phyloP scores from a whole-genome alignment of 2,888 invertebrate species.

The Oegoconia quadripuncta region DNA sequence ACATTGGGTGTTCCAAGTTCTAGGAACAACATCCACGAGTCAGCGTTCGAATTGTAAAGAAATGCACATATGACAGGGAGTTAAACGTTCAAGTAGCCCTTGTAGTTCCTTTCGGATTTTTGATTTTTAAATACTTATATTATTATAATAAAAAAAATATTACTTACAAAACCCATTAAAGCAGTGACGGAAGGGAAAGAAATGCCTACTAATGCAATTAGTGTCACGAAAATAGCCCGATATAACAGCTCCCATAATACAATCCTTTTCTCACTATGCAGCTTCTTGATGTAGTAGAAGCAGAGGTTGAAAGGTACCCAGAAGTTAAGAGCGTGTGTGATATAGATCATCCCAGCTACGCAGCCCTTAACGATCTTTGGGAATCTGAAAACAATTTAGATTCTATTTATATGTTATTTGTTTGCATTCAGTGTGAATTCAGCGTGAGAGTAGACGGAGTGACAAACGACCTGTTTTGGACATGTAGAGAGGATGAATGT shows the following conservation, averaged over 20 bases:
- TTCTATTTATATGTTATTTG: too few relatives aligned
- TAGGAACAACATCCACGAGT: too few relatives aligned
- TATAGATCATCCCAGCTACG: conserved; percentile 53
- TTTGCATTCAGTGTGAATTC: too few relatives aligned
- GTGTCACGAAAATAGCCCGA: conserved; percentile 36
- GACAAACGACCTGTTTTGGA: too few relatives aligned
- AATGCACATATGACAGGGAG: too few relatives aligned
- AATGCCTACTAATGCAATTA: conserved; percentile 38
- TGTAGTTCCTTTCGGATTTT: too few relatives aligned
- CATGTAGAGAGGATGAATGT: too few relatives aligned
- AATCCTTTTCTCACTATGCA: conserved; percentile 17
- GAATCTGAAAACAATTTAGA: conserved; percentile 31
- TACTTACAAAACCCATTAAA: conserved; percentile 66
- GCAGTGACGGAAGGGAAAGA: conserved; percentile 50
- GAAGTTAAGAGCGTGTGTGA: conserved; percentile 59
- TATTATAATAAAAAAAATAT: too few relatives aligned
- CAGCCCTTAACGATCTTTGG: conserved; percentile 46
- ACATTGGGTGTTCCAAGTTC: too few relatives aligned
- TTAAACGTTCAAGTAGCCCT: too few relatives aligned
- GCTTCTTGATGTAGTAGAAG: conserved; percentile 44
- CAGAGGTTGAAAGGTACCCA: conserved; percentile 56
- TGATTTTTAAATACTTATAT: too few relatives aligned
- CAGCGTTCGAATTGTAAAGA: neutral
- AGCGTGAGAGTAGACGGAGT: too few relatives aligned
- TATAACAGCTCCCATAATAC: conserved; percentile 42